These are phyloP conservation scores for Sebastes nivosus DNA, from an alignment of 2,797 vertebrate species.

Conservation along the genomic window DNA sequence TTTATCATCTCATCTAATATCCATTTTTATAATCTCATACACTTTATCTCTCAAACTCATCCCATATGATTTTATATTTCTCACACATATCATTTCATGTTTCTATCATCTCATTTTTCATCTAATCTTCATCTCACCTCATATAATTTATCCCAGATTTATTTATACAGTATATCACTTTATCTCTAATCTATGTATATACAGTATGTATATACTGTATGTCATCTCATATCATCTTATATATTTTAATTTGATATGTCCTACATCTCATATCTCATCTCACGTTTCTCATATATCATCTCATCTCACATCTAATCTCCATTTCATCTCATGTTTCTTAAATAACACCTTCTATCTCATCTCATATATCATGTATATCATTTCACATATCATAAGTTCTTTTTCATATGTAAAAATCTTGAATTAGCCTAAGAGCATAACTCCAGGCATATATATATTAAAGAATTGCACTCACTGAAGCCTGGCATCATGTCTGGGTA, in stretches of 20 bases:
- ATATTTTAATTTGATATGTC: neutral
- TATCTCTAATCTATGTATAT: too few species aligned
- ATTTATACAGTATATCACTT: accelerated
- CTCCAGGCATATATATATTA: neutral
- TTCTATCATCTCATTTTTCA: too few species aligned
- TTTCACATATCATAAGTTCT: neutral
- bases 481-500: slow-evolving; percentile 10
- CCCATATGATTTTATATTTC: too few species aligned
- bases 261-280: neutral
- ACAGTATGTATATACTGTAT: too few species aligned
- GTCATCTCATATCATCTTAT: too few species aligned
- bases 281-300: neutral
- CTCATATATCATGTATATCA: accelerated
- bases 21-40: too few species aligned
- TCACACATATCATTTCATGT: too few species aligned
- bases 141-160: too few species aligned
- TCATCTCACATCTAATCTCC: neutral
- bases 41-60: too few species aligned
- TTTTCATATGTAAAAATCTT: neutral
- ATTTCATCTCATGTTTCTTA: neutral
- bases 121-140: too few species aligned
- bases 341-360: neutral
- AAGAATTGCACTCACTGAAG: neutral
- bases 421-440: neutral
- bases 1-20: neutral